phyloP scores from a whole-genome alignment of 2,113 vertebrate genomes.

The Lagopus leucura region DNA sequence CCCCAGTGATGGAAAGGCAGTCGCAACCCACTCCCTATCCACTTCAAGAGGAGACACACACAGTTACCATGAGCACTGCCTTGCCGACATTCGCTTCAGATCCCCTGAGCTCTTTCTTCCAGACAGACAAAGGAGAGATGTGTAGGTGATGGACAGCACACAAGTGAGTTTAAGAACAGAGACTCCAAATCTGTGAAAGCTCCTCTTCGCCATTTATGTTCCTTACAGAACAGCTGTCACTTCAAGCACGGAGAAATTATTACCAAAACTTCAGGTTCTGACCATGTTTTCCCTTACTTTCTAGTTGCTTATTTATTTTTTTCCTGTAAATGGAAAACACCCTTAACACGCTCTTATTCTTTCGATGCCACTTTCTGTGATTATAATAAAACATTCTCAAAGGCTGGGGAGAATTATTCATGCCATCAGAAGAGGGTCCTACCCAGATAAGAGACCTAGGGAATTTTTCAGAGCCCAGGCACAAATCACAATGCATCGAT shows the following conservation, averaged over 20 bases:
- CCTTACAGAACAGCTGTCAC: background rate
- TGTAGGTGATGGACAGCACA: fast-evolving
- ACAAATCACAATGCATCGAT: background rate
- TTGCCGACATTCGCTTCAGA: background rate
- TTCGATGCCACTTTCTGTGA: background rate
- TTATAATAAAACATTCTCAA: background rate
- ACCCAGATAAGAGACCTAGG: background rate
- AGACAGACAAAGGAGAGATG: background rate
- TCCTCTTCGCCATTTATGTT: background rate
- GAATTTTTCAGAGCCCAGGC: background rate
- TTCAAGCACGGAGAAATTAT: background rate
- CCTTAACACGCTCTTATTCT: background rate
- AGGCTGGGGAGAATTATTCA: background rate
- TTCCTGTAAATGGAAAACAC: background rate
- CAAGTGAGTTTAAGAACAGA: background rate
- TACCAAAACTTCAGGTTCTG: background rate
- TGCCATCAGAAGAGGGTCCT: background rate
- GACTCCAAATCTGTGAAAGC: background rate
- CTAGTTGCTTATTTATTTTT: background rate
- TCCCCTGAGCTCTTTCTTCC: background rate
- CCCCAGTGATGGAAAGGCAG: background rate
- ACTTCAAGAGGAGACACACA: background rate
- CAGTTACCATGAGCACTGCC: background rate
- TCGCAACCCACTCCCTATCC: background rate
- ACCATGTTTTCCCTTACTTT: background rate